These are phyloP conservation scores for Vidua chalybeata DNA, from an alignment of 2,113 vertebrate genomes.

Conservation along the genomic window DNA sequence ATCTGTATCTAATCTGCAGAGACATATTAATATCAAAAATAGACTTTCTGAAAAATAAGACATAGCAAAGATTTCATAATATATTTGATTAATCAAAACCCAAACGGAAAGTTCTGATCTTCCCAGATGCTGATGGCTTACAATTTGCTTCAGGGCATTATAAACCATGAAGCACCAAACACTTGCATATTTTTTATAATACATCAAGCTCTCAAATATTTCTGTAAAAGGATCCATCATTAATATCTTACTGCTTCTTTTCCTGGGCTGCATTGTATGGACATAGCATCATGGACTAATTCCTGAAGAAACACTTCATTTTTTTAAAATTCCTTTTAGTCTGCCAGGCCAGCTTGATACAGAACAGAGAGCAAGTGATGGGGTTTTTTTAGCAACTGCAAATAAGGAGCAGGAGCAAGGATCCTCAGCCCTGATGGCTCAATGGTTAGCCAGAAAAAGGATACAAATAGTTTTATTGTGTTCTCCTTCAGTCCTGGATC, in stretches of 20 bases:
- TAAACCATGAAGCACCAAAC: conserved; percentile 25
- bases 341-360: background rate
- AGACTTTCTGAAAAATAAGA: conserved; percentile 40
- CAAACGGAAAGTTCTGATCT: conserved; percentile 46
- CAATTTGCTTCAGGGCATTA: conserved; percentile 42
- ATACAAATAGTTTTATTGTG: background rate
- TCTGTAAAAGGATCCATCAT: background rate
- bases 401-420: background rate
- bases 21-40: conserved; percentile 61
- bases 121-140: conserved; percentile 38
- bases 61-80: conserved; percentile 53
- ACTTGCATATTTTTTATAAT: conserved; percentile 37
- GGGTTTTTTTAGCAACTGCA: background rate
- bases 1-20: conserved; percentile 28
- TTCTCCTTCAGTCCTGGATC: background rate
- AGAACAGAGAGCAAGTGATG: background rate
- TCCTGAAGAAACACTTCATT: background rate
- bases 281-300: background rate
- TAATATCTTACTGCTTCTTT: background rate
- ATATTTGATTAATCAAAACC: conserved; percentile 60
- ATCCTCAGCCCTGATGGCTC: background rate
- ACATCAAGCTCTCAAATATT: conserved; percentile 3
- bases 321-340: background rate
- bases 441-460: background rate
- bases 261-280: background rate